Base-by-base conservation (phyloP, 1,140 invertebrate genomes). In the Diachasmimorpha longicaudata region DNA sequence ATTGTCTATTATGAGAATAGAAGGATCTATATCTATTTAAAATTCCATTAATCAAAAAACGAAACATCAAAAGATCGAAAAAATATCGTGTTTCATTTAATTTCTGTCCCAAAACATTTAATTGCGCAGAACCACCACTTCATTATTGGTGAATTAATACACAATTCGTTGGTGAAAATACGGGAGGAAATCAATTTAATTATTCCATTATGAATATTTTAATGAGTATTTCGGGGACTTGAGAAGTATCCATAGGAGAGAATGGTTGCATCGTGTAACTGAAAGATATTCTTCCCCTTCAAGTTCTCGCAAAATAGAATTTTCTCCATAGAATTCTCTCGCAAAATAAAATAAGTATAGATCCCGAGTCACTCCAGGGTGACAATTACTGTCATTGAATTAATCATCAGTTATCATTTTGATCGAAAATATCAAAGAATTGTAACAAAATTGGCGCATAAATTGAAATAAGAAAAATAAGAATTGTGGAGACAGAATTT, bases 51-150 rank as follows among this genome's bases (percentile, higher is more conserved):
- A 71, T 71, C 67, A 69, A 72, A 75, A 39, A 31, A n/a, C n/a
- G 66, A 74, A n/a, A 48, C 23, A 55, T 55, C 48, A 63, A 58
- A 72, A 63, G 14, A 13, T 13, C 14, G 19, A 25, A 25, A 25
- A 23, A 63, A 63, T 4, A 25, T 13, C 11, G 31, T 63, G 58
- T 63, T 63, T 63, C 23, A 6, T 83, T 82, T 80, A 79, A 81
- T 84, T 84, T 83, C 83, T 84, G 82, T 84, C 82, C 81, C 82
- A 76, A 76, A 83, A 83, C 78, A 81, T 81, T 80, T 78, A 70
- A 79, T 74, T 79, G 81, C 72, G 79, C 80, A 78, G 69, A 80
- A 55, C 78, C 74, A 77, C 81, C 81, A 79, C 77, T 74, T 76
- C 70, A 81, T 79, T 75, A 14, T 42, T 68, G 21, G 23, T 42